Evolutionary conservation across 2,797 vertebrate species (phyloP), one percentile per base, ranked within the genome.

Genomic region (Ctenopoma kingsleyae): DNA sequence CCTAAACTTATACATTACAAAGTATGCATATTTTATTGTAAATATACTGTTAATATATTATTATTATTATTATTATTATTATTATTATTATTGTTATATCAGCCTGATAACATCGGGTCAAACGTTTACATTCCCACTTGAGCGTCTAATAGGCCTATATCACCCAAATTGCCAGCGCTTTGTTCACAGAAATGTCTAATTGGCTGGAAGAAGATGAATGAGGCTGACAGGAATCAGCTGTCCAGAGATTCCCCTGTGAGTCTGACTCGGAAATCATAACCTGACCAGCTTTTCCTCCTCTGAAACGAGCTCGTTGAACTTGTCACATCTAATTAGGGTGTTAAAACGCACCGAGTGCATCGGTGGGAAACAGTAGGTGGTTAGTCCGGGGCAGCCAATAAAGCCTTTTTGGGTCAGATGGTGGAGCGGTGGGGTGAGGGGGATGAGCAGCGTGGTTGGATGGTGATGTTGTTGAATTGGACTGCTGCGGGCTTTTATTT

Each of bases 301-400:
- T 84, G 73, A 81, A 92, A 89, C 88, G 80, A 94, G 96, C 95
- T 95, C 94, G 95, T 96, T 96, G 95, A 98, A 97, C 95, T 96
- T 97, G 97, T 98, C 96, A 97, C 93, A 95, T 96, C 95, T 96
- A 95, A 97, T 98, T 97, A 97, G 93, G 90, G 93, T 92, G 92
- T 95, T 95, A 91, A 94, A 95, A 93, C 89, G 89, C 91, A 92
- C 76, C 90, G 92, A 90, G 93, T 83, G 83, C 90, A 84, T 89
- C 82, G 83, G 80, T 90, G 89, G 80, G 88, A 91, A 93, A 91
- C 91, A 91, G 92, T 92, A 90, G 91, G 92, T 86, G 93, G 91
- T 87, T 86, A 80, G 88, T 87, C 82, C 79, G 75, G 82, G 87
- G 81, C 89, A 89, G 89, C 89, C 87, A 92, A 90, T 89, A 83